A percentile compares a stretch with the other conserved stretches of the same genome.
phyloP scores from a whole-genome alignment of 2,888 invertebrate genomes.

The Rhingia campestris region DNA sequence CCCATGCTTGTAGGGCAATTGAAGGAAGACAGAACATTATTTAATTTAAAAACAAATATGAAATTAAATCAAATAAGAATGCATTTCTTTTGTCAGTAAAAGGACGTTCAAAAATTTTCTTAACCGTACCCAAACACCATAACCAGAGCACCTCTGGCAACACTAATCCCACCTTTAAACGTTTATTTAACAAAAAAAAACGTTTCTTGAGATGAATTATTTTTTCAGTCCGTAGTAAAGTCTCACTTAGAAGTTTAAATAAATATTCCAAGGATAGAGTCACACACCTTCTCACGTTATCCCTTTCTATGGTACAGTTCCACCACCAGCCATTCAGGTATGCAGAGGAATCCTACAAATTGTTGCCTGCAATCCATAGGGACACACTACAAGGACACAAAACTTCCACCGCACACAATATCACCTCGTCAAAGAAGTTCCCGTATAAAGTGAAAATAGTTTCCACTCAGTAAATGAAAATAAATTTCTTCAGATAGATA shows the following conservation, averaged over 20 bases:
- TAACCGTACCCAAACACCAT: not conserved
- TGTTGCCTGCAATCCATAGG: not conserved
- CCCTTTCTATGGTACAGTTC: not conserved
- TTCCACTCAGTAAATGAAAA: constrained; percentile 36
- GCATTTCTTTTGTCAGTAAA: too few species aligned
- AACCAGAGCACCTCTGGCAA: not conserved
- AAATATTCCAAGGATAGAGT: not conserved
- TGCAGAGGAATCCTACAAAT: not conserved
- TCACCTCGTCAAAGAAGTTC: constrained; percentile 2
- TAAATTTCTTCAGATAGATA: constrained; percentile 17
- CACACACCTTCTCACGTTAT: not conserved
- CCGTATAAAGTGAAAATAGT: constrained; percentile 24
- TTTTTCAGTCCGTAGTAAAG: not conserved
- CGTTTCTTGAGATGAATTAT: not conserved
- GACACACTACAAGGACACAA: constrained; percentile 1
- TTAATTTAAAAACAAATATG: too few species aligned
- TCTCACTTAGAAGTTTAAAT: constrained; percentile 32
- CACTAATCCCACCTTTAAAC: not conserved
- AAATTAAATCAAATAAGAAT: too few species aligned
- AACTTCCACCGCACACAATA: not conserved
- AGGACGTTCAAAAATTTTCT: too few species aligned
- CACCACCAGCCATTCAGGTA: not conserved
- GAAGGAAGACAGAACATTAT: too few species aligned
- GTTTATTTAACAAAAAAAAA: not conserved
- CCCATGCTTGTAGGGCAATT: too few species aligned